phyloP scores from a whole-genome alignment of 92 coral and sea anemone species.

The Galaxea fascicularis region DNA sequence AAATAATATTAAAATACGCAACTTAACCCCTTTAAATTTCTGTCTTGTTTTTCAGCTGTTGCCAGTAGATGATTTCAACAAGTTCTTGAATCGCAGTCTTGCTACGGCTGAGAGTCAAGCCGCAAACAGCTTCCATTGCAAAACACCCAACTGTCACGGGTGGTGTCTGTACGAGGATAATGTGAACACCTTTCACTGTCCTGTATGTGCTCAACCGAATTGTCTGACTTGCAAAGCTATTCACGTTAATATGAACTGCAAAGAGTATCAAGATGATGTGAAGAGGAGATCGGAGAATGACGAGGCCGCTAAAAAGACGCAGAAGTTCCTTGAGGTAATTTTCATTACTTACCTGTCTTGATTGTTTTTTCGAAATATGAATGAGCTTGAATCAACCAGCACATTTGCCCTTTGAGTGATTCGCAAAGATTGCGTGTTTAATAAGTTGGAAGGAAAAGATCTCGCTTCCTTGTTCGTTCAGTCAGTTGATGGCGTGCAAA shows the following conservation, averaged over 20 bases:
- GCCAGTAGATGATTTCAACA: conserved; percentile 88
- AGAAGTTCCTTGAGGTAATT: conserved; percentile 87
- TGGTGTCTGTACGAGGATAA: conserved; percentile 99
- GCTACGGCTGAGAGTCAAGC: conserved; percentile 98
- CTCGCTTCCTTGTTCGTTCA: no score
- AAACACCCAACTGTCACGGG: conserved; percentile 95
- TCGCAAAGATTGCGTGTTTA: no score
- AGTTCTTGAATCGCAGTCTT: conserved; percentile 91
- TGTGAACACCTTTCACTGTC: conserved; percentile 88
- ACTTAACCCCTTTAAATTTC: neutral
- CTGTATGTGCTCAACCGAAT: conserved; percentile 86
- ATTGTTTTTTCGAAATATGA: no score
- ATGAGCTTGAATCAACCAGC: no score
- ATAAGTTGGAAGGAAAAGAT: no score
- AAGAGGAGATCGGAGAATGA: conserved; percentile 89
- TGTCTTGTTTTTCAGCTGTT: conserved; percentile 70
- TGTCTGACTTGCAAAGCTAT: conserved; percentile 98
- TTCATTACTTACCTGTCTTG: neutral
- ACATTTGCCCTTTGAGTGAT: no score
- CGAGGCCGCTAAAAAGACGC: conserved; percentile 89
- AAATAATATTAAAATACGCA: no score
- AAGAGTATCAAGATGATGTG: conserved; percentile 94
- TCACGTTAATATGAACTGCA: conserved; percentile 89
- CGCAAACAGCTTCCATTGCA: conserved; percentile 96
- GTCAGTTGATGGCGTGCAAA: no score